Evolutionary conservation across 2,797 vertebrate species (phyloP), one percentile per base, ranked within the genome.

Genomic region (Protonibea diacanthus): DNA sequence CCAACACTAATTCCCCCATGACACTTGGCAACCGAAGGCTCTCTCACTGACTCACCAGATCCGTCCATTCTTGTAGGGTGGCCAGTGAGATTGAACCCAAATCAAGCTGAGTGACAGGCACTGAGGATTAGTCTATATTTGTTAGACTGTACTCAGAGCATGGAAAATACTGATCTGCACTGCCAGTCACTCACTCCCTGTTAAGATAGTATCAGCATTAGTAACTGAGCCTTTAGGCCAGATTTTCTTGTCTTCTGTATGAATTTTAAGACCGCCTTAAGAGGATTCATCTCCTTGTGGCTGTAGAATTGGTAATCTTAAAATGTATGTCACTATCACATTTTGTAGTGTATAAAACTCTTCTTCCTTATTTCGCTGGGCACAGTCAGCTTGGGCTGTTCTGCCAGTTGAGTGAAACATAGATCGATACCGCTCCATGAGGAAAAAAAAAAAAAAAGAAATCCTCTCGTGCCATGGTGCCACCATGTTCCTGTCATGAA

Each of bases 91-190:
- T 47, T 81, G 84, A 86, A 80, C 83, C 76, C 66, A 65, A 82
- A 80, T 78, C 71, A 27, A 80, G 20, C 20, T 25, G 76, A 84
- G 64, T 73, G 81, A 79, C 82, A 61, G 56, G 33, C 80, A 40
- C 58, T 47, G 56, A 87, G 79, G 77, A 84, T 90, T 64, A 73
- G 47, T 49, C 80, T 89, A 77, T 86, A 86, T 91, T 89, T 89
- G 83, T 89, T 80, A 47, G 78, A 67, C 73, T 81, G 62, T 40
- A 71, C 65, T 77, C 71, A 20, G 62, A 61, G 73, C 66, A 74
- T 83, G 80, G 76, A 88, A 91, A 88, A 80, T 72, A 74, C 84
- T 84, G 75, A 81, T 77, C 45, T 64, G 33, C 69, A 27, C 69
- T 62, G 63, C 74, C 66, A 71, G 53, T 77, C 74, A 53, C 21